Evolutionary conservation across 2,888 invertebrate genomes (phyloP).

Genomic region (Papilio demoleus): DNA sequence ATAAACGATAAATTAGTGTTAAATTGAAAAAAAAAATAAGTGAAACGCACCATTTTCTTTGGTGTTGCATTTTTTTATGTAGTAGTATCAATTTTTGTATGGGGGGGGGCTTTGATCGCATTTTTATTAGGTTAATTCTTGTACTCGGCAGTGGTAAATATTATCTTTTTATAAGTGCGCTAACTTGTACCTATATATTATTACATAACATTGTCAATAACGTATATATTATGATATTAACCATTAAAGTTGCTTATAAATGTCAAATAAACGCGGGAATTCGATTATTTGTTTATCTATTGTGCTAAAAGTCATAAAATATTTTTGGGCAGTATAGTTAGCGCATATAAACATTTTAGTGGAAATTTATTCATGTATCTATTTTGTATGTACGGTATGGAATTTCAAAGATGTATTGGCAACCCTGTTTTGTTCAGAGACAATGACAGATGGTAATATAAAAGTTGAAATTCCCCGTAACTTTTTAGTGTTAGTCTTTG

Average conservation of each 20-base stretch:
- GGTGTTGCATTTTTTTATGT: slow-evolving; percentile 72
- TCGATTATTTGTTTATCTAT: background rate
- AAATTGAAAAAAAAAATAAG: slow-evolving; percentile 60
- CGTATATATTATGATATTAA: slow-evolving; percentile 22
- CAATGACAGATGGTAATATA: background rate
- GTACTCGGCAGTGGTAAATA: slow-evolving; percentile 44
- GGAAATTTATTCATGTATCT: slow-evolving; percentile 43
- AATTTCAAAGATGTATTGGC: background rate
- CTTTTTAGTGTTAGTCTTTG: slow-evolving; percentile 57
- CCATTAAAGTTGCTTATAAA: slow-evolving; percentile 1
- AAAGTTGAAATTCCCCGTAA: background rate
- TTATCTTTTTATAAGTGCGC: slow-evolving; percentile 43
- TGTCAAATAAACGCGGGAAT: slow-evolving; percentile 23
- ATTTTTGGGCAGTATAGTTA: slow-evolving; percentile 44
- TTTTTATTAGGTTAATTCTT: slow-evolving; percentile 53
- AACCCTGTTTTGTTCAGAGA: background rate
- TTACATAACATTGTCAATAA: slow-evolving; percentile 39
- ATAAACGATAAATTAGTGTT: slow-evolving; percentile 70
- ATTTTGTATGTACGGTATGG: slow-evolving; percentile 48
- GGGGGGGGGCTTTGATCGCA: slow-evolving; percentile 57
- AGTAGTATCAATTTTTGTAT: slow-evolving; percentile 57
- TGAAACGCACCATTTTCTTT: slow-evolving; percentile 58
- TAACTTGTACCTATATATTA: slow-evolving; percentile 47
- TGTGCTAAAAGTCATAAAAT: background rate
- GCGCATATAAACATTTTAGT: slow-evolving; percentile 44